phyloP scores from a whole-genome alignment of 2,888 invertebrate genomes.

The Dromius quadrimaculatus region DNA sequence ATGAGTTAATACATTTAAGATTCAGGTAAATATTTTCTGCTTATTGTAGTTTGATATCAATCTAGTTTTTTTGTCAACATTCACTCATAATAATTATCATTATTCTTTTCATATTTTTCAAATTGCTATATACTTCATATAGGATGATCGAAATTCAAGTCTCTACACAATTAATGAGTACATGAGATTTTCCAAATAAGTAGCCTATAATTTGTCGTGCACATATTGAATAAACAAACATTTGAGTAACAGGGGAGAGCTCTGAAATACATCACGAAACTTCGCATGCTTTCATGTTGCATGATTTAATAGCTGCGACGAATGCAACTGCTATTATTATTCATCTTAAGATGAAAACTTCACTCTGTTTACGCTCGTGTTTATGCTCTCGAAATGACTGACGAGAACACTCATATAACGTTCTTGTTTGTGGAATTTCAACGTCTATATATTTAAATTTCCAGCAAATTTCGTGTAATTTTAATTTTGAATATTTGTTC shows the following conservation, averaged over 20 bases:
- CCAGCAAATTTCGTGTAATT: not conserved
- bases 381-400: constrained; percentile 31
- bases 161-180: too few species aligned
- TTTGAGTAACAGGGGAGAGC: constrained; percentile 5
- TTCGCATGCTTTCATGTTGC: constrained; percentile 35
- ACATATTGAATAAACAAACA: constrained; percentile 37
- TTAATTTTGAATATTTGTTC: constrained; percentile 7
- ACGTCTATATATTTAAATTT: not conserved
- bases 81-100: too few species aligned
- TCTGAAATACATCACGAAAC: constrained; percentile 36
- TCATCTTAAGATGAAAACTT: constrained; percentile 44
- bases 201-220: constrained; percentile 12
- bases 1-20: too few species aligned
- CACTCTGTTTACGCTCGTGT: constrained; percentile 35
- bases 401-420: constrained; percentile 28
- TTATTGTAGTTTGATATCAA: too few species aligned
- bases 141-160: too few species aligned
- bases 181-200: too few species aligned
- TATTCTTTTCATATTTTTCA: too few species aligned
- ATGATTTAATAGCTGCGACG: constrained; percentile 39
- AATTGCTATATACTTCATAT: too few species aligned
- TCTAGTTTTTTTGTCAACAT: too few species aligned
- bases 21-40: too few species aligned
- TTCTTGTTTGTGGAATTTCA: not conserved
- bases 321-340: constrained; percentile 39